Percentiles rank a stretch among this genome's conserved stretches.
Conservation (phyloP, 2,888 invertebrate genomes). For the Euplexia lucipara region DNA sequence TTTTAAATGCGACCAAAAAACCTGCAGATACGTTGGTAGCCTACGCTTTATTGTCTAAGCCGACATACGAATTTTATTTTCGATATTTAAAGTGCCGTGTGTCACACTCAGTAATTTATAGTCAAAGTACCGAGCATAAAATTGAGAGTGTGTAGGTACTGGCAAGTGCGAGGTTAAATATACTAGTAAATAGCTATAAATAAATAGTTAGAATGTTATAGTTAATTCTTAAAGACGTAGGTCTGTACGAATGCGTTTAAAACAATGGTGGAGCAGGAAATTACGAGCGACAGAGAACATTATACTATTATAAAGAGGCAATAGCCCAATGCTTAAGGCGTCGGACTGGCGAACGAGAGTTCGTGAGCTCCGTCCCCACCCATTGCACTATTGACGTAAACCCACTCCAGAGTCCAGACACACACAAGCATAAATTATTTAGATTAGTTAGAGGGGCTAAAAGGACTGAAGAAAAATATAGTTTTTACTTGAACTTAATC, state of each 20-base stretch:
- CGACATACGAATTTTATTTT: conserved; percentile 18
- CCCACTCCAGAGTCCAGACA: too few relatives aligned
- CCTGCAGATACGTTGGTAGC: neutral
- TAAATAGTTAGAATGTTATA: conserved; percentile 8
- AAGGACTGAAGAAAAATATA: too few relatives aligned
- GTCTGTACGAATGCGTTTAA: neutral
- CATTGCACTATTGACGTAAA: too few relatives aligned
- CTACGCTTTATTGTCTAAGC: neutral
- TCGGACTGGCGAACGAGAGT: too few relatives aligned
- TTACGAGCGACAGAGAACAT: too few relatives aligned
- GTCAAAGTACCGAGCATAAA: conserved; percentile 25
- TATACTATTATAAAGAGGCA: too few relatives aligned
- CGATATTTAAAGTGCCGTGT: conserved; percentile 17
- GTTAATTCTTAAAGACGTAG: neutral
- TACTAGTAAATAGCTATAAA: conserved; percentile 26
- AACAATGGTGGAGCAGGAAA: neutral
- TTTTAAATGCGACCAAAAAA: too few relatives aligned
- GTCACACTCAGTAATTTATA: conserved; percentile 38
- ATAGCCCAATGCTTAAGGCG: too few relatives aligned
- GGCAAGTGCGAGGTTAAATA: conserved; percentile 33
- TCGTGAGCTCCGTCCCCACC: too few relatives aligned
- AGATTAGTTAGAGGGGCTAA: too few relatives aligned
- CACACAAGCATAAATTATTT: too few relatives aligned
- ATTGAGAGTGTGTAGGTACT: conserved; percentile 23
- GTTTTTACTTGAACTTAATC: neutral